phyloP scores from a whole-genome alignment of 2,113 vertebrate species.

The Zootoca vivipara region DNA sequence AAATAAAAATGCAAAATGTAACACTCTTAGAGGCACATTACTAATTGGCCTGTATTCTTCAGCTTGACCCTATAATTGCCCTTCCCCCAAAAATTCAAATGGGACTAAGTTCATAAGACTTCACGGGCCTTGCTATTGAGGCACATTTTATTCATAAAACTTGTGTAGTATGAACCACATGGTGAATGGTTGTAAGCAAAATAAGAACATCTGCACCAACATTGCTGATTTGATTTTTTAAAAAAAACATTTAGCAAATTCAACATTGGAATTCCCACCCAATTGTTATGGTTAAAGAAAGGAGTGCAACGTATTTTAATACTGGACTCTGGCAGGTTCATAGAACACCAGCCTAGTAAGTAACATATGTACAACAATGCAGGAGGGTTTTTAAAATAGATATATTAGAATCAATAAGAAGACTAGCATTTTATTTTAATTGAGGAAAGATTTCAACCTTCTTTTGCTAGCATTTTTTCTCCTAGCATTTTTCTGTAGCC shows the following conservation, averaged over 20 bases:
- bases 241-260: too few species aligned
- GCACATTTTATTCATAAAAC: background rate
- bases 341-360: background rate
- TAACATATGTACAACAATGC: background rate
- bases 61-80: background rate
- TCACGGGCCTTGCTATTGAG: too few species aligned
- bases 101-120: background rate
- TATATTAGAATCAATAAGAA: background rate
- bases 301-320: background rate
- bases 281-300: background rate
- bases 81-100: background rate
- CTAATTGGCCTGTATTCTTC: background rate
- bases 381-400: too few species aligned
- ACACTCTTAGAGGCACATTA: fast-evolving
- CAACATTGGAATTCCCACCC: background rate
- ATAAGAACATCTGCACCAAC: background rate
- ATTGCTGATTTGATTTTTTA: background rate
- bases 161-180: background rate
- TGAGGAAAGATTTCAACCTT: background rate
- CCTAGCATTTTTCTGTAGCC: background rate
- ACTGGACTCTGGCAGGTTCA: background rate
- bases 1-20: background rate
- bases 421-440: background rate
- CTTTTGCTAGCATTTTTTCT: background rate
- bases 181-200: background rate